phyloP scores from a whole-genome alignment of 2,113 vertebrate genomes.

The Chloroceryle aenea region DNA sequence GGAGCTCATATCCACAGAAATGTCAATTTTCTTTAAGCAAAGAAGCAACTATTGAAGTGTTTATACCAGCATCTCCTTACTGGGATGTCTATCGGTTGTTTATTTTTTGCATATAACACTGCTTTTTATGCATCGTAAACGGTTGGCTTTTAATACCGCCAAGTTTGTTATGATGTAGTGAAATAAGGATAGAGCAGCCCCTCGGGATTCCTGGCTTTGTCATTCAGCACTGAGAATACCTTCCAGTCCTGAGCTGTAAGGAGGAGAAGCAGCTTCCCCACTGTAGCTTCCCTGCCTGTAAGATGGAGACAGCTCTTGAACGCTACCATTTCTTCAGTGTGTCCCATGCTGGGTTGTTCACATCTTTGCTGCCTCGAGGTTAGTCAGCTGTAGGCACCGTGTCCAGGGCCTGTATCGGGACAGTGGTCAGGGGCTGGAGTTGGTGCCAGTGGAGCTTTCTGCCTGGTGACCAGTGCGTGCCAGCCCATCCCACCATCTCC shows the following conservation, averaged over 20 bases:
- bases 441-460: neutral
- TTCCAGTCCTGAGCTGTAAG: neutral
- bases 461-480: neutral
- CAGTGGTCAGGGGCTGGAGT: neutral
- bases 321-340: neutral
- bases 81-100: neutral
- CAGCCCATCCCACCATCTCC: neutral
- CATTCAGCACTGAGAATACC: neutral
- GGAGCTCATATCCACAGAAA: neutral
- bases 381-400: rapidly evolving
- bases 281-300: neutral
- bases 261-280: neutral
- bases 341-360: neutral
- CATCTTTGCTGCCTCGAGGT: neutral
- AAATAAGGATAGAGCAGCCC: neutral
- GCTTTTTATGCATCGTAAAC: neutral
- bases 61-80: neutral
- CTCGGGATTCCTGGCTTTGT: neutral
- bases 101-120: neutral
- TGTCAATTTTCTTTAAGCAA: neutral
- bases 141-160: neutral
- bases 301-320: neutral
- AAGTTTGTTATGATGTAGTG: neutral
- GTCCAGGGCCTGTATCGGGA: neutral
- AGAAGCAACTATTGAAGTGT: neutral